Conservation (phyloP, 2,113 vertebrate species). For the Sminthopsis crassicaudata region DNA sequence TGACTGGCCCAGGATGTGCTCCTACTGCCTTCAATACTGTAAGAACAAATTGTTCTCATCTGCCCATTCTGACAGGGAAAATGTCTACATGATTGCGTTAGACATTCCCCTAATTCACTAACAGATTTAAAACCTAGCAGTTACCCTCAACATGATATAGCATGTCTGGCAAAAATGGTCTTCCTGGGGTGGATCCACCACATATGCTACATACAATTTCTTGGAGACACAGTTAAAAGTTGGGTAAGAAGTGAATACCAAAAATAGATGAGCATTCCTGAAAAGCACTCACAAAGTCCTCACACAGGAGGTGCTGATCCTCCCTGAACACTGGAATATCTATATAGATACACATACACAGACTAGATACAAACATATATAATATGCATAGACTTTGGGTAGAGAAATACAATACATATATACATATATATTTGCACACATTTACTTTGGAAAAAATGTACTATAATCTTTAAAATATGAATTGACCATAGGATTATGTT, state of each 20-base stretch:
- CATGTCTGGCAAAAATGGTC: neutral
- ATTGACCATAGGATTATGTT: neutral
- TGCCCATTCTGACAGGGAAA: neutral
- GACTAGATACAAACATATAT: too few relatives aligned
- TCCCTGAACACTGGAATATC: neutral
- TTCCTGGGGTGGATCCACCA: neutral
- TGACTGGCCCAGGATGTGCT: neutral
- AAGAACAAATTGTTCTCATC: neutral
- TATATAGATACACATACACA: neutral
- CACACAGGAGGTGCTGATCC: neutral
- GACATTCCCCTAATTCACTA: neutral
- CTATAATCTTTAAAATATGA: too few relatives aligned
- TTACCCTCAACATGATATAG: neutral
- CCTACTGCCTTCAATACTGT: neutral
- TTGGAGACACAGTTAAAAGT: neutral
- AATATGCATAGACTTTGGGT: neutral
- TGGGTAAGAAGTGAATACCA: neutral
- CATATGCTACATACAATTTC: neutral
- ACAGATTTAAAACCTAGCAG: neutral
- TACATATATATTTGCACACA: too few relatives aligned
- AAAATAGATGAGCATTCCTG: neutral
- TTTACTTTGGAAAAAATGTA: too few relatives aligned
- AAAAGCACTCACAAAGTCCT: neutral
- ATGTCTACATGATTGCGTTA: neutral
- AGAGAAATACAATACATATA: neutral